Evolutionary conservation across 2,113 vertebrate species (phyloP).

Genomic region (Calonectris borealis): DNA sequence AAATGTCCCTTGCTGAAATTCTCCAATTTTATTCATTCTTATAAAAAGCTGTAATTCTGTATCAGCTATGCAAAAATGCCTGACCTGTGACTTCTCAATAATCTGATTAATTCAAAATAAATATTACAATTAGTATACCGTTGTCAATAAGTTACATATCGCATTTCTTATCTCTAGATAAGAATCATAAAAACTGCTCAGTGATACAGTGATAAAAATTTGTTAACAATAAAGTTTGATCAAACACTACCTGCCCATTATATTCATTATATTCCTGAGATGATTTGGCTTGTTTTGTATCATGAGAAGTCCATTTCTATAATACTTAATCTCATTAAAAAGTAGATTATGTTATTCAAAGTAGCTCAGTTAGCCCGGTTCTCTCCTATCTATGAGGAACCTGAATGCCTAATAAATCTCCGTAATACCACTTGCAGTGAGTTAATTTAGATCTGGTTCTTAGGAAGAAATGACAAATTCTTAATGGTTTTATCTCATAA

Average conservation of each 20-base stretch:
- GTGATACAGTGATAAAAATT: not conserved
- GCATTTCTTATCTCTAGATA: not conserved
- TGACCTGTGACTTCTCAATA: not conserved
- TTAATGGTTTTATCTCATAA: not conserved
- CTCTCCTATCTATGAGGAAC: not conserved
- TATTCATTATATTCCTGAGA: not conserved
- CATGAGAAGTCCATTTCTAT: not conserved
- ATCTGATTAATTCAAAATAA: not conserved
- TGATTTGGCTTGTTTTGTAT: not conserved
- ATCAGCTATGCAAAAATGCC: not conserved
- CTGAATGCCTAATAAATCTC: not conserved
- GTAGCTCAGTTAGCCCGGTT: not conserved
- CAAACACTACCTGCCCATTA: not conserved
- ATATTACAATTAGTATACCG: not conserved
- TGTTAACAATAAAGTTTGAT: not conserved
- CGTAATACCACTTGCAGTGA: not conserved
- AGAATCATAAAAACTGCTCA: not conserved
- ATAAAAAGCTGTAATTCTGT: not conserved
- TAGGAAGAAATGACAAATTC: not conserved
- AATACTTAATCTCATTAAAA: not conserved
- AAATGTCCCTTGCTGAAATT: constrained; percentile 16
- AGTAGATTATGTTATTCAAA: not conserved
- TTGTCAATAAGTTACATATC: not conserved
- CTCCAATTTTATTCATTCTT: not conserved
- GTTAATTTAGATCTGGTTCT: not conserved